A percentile compares a stretch with the other conserved stretches of the same genome.
These are phyloP conservation scores for Melanotus villosus DNA, from an alignment of 2,888 invertebrate species.

Conservation along the genomic window DNA sequence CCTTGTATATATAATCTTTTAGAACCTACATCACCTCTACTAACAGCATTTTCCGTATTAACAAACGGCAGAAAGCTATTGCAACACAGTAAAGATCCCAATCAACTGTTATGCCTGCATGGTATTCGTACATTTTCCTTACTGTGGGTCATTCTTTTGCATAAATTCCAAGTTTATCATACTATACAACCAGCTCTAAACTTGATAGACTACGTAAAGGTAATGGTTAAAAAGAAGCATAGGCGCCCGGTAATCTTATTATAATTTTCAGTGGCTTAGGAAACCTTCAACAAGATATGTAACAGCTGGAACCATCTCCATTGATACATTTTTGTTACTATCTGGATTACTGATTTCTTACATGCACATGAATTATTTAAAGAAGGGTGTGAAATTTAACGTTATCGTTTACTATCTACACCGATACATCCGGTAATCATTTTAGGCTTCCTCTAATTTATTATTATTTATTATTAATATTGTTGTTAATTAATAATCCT, in stretches of 20 bases:
- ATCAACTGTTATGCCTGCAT: background rate
- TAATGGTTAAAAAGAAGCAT: too few relatives aligned
- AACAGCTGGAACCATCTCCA: background rate
- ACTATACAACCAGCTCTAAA: too few relatives aligned
- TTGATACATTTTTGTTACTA: conserved; percentile 75
- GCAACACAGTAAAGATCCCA: background rate
- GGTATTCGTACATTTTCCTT: background rate
- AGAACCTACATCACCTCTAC: too few relatives aligned
- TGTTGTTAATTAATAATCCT: background rate
- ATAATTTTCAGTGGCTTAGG: background rate
- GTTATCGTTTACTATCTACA: conserved; percentile 55
- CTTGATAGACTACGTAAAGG: too few relatives aligned
- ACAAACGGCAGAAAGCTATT: background rate
- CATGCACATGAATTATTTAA: conserved; percentile 59
- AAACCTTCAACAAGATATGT: background rate
- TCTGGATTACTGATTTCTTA: conserved; percentile 74
- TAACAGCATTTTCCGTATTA: background rate
- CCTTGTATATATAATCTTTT: too few relatives aligned
- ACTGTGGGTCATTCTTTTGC: background rate
- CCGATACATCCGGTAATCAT: background rate
- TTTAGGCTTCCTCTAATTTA: background rate
- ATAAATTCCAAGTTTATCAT: background rate
- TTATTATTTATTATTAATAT: background rate
- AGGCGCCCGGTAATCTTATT: too few relatives aligned
- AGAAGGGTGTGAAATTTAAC: conserved; percentile 59